Evolutionary conservation across 2,797 vertebrate species (phyloP).

Genomic region (Monodelphis domestica): DNA sequence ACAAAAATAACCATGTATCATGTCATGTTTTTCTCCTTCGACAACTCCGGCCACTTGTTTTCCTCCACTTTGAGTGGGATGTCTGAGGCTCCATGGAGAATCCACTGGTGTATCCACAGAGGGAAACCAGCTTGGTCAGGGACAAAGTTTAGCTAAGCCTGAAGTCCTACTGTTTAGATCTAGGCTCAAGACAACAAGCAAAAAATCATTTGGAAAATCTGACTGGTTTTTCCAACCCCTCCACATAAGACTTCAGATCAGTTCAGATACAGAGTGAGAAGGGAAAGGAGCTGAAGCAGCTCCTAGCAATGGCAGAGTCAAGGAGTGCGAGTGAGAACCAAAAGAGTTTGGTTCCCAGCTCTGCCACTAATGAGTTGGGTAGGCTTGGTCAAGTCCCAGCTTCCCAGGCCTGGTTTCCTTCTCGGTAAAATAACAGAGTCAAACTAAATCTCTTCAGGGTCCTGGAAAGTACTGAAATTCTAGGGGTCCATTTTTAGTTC

Average conservation of each 20-base stretch:
- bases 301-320: no score
- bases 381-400: not conserved
- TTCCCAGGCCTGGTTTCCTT: not conserved
- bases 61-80: not conserved
- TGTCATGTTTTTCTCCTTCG: not conserved
- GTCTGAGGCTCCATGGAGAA: not conserved
- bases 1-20: not conserved
- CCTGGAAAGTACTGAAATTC: not conserved
- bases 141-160: not conserved
- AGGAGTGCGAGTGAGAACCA: not conserved
- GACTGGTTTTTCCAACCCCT: not conserved
- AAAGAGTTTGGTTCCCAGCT: no score
- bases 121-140: not conserved
- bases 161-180: not conserved
- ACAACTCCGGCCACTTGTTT: not conserved
- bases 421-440: not conserved
- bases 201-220: not conserved
- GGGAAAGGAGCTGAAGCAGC: not conserved
- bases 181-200: not conserved
- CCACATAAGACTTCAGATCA: not conserved
- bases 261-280: not conserved
- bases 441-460: not conserved
- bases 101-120: not conserved
- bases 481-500: not conserved
- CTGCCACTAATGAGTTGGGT: no score